Percentiles rank a stretch among this genome's conserved stretches.
Evolutionary conservation across 2,797 vertebrate genomes (phyloP).

Genomic region (Gymnoscopelus microlampas): DNA sequence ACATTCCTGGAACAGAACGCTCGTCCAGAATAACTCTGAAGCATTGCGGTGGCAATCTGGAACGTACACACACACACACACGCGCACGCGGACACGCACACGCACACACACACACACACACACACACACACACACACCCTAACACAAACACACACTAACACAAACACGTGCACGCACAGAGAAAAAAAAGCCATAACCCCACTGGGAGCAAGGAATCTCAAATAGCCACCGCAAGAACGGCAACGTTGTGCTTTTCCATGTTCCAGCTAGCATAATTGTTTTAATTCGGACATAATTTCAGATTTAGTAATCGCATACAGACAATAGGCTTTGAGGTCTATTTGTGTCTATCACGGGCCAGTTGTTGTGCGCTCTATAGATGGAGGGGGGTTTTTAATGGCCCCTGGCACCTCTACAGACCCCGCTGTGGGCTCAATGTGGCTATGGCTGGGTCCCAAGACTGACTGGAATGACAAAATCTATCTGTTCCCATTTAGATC

Average conservation of each 20-base stretch:
- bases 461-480: constrained; percentile 70
- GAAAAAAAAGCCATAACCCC: constrained; percentile 49
- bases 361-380: constrained; percentile 63
- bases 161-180: constrained; percentile 41
- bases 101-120: constrained; percentile 45
- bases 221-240: constrained; percentile 62
- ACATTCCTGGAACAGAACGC: constrained; percentile 66
- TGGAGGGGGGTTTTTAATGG: constrained; percentile 66
- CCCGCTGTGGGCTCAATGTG: constrained; percentile 69
- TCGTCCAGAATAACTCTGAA: constrained; percentile 70
- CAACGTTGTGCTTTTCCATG: constrained; percentile 59
- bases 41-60: constrained; percentile 62
- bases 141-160: not conserved
- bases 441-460: constrained; percentile 69
- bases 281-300: constrained; percentile 79
- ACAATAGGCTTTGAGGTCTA: constrained; percentile 67
- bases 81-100: constrained; percentile 53
- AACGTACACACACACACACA: constrained; percentile 59
- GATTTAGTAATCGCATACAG: constrained; percentile 75
- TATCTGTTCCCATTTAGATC: constrained; percentile 57
- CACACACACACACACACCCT: constrained; percentile 7
- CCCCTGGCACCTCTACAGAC: constrained; percentile 72
- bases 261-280: constrained; percentile 69
- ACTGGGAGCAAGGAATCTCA: constrained; percentile 53
- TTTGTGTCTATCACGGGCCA: constrained; percentile 66